Base-by-base conservation (phyloP, 2,113 vertebrate species). In the Pachypanchax playfairii region DNA sequence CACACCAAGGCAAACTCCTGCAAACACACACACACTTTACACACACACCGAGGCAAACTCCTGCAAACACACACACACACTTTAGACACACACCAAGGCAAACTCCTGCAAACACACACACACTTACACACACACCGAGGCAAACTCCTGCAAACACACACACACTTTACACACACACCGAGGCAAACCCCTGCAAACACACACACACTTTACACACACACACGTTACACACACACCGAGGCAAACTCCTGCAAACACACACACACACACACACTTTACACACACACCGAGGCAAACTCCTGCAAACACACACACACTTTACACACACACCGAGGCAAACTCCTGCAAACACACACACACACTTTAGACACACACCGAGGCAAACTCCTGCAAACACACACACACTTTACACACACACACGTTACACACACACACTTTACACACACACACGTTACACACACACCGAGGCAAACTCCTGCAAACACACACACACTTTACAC, bases 231-330 rank as follows among this genome's bases (percentile, higher is more conserved):
- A n/a, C 35, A 36, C 35, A 36, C 35, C 4, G 28, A 8, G n/a
- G n/a, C n/a, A n/a, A n/a, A n/a, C n/a, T n/a, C n/a, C n/a, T n/a
- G 11, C 29, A 31, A 6, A 31, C 29, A 31, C 29, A 31, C 29
- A 31, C 29, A 31, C 29, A 31, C 29, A 36, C 11, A 36, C 35
- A 36, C 35, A 36, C 35, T n/a, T n/a, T n/a, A 36, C 35, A 94
- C 76, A 0, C 94, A 92, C 66, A 98, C 94, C 15, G 92, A 87
- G 1, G 90, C 93, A 64, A 98, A 98, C 70, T 88, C 85, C 88
- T 90, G 73, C 59, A 65, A 7, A 41, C 1, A 66, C 8, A 65
- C 0, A 43, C 1, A 33, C 10, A 60, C 6, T n/a, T n/a, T n/a
- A 10, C 41, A 42, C 17, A 42, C 36, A 33, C 31, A 33, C 31